Evolutionary conservation across 2,888 invertebrate genomes (phyloP).

Genomic region (Barypeithes pellucidus): DNA sequence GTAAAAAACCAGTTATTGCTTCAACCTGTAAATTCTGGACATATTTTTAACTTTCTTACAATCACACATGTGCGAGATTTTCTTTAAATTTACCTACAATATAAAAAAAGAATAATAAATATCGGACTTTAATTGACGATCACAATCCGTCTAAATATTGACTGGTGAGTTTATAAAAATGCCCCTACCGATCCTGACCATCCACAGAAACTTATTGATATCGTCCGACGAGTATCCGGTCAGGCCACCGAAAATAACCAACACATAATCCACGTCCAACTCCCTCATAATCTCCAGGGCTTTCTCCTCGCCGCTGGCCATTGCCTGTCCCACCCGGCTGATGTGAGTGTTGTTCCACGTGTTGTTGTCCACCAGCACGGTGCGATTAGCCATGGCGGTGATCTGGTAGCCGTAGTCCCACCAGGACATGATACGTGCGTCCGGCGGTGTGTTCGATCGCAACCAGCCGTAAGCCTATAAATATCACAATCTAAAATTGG

Average conservation of each 20-base stretch:
- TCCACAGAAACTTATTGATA: slow-evolving; percentile 99
- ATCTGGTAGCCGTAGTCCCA: slow-evolving; percentile 99
- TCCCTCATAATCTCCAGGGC: slow-evolving; percentile 99
- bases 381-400: slow-evolving; percentile 98
- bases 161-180: no score
- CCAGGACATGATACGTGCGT: slow-evolving; percentile 99
- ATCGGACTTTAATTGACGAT: no score
- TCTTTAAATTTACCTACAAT: no score
- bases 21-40: no score
- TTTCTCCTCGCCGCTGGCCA: slow-evolving; percentile 97
- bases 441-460: slow-evolving; percentile 94
- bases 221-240: slow-evolving; percentile 99
- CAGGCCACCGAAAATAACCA: slow-evolving; percentile 98
- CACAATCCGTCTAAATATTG: no score
- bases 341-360: slow-evolving; percentile 99
- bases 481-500: no score
- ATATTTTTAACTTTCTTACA: no score
- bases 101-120: no score
- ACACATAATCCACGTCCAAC: slow-evolving; percentile 96
- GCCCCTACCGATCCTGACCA: slow-evolving; percentile 90
- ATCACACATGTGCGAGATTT: no score
- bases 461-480: slow-evolving; percentile 91
- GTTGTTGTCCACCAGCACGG: slow-evolving; percentile 98
- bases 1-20: no score
- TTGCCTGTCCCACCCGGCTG: slow-evolving; percentile 96